Conservation (phyloP, 2,888 invertebrate genomes). For the Sesia apiformis region DNA sequence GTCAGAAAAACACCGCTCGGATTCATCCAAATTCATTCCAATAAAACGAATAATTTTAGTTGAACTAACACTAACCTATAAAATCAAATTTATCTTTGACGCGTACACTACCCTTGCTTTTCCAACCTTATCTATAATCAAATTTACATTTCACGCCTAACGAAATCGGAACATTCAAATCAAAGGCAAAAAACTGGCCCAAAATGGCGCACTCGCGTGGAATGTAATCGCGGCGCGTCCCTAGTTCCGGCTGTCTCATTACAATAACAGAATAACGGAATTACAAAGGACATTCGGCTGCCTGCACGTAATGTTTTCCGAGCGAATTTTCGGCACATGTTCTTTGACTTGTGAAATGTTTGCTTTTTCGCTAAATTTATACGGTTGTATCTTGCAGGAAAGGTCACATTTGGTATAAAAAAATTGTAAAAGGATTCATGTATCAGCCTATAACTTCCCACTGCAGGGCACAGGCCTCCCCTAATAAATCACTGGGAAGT, state of each 20-base stretch:
- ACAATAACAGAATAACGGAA: background rate
- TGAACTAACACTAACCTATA: no score
- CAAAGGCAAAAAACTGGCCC: background rate
- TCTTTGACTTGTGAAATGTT: background rate
- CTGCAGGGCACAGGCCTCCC: no score
- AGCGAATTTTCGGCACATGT: background rate
- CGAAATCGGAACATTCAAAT: background rate
- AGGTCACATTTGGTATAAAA: no score
- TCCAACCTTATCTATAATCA: no score
- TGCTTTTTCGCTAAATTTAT: background rate
- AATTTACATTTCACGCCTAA: background rate
- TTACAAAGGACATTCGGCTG: background rate
- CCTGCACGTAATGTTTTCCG: background rate
- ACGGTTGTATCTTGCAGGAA: background rate
- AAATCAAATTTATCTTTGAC: no score
- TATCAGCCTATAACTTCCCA: no score
- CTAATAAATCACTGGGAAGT: no score
- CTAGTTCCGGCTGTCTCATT: constrained; percentile 1
- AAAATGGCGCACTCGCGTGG: background rate
- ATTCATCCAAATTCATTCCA: no score
- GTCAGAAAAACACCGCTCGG: no score
- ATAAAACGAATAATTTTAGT: no score
- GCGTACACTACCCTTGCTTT: no score
- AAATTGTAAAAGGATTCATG: no score
- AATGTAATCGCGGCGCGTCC: background rate